Base-by-base conservation (phyloP, 2,797 vertebrate species). In the Sphenopsis melanotis region DNA sequence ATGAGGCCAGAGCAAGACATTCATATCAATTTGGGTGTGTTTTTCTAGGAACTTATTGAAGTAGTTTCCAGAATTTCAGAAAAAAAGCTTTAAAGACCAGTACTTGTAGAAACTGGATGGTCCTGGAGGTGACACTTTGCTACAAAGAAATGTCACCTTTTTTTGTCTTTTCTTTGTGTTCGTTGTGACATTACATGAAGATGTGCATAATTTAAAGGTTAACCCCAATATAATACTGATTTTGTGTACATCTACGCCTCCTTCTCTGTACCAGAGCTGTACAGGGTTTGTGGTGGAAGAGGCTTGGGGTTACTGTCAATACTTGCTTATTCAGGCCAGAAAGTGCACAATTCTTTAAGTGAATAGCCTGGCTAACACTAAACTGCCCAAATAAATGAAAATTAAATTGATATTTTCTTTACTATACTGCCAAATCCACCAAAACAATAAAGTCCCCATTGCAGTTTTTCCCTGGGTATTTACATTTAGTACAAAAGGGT, bases 201-300 rank as follows among this genome's bases (percentile, higher is more conserved):
- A 36, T 3, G 30, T 59, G 20, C 6, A 2, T 37, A 57, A 34
- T 46, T 46, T 10, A 78, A 63, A 53, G 14, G 20, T 22, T n/a
- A 55, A 12, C 24, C 4, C 9, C 2, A 17, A 0, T 14, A 16
- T 53, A 7, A 32, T 50, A 18, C 9, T 44, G 16, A 27, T 11
- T 78, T 52, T 82, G 9, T 61, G 44, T 20, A 4, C 19, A 5
- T 41, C 21, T 22, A 10, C 34, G 9, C 20, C 8, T 72, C 6
- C 29, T 89, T 3, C 47, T 71, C 42, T 22, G 1, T 24, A 12
- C 7, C 22, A 32, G 74, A 60, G 36, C 83, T 74, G 17, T 13
- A 3, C 0, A 18, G 57, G n/a, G 4, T 12, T 63, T 77, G 32
- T 32, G 23, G 16, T 52, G 21, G 18, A 55, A 36, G 39, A 4